Evolutionary conservation across 1,140 invertebrate species (phyloP), one percentile per base, ranked within the genome.

Genomic region (Watersipora subatra): DNA sequence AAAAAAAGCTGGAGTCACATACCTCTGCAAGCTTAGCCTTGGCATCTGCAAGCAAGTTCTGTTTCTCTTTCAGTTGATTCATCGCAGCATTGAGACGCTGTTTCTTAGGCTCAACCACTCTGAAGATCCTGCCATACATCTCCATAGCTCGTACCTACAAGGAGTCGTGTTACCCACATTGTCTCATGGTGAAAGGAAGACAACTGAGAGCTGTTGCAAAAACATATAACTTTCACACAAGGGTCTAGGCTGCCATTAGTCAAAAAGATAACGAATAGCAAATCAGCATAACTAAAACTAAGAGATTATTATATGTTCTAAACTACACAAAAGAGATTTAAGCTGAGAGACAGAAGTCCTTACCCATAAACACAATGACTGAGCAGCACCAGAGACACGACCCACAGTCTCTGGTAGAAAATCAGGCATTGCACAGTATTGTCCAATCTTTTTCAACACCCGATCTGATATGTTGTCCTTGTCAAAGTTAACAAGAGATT

Each of bases 291-390:
- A n/a, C n/a, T n/a, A n/a, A n/a, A n/a, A n/a, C n/a, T n/a, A n/a
- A n/a, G n/a, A n/a, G n/a, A n/a, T n/a, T n/a, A n/a, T n/a, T n/a
- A n/a, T n/a, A n/a, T n/a, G n/a, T n/a, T n/a, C n/a, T n/a, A n/a
- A n/a, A n/a, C n/a, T n/a, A n/a, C n/a, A n/a, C n/a, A n/a, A n/a
- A n/a, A n/a, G n/a, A n/a, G n/a, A n/a, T n/a, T n/a, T n/a, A n/a
- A n/a, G n/a, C n/a, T n/a, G n/a, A n/a, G n/a, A n/a, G n/a, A n/a
- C n/a, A n/a, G n/a, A n/a, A n/a, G n/a, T n/a, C n/a, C n/a, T n/a
- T n/a, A 92, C 90, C 91, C 90, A 92, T 74, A 89, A 86, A 74
- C 89, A 90, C 22, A 93, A 79, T 19, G 89, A 91, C 79, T 89
- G 90, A 15, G 89, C 89, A 1, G 90, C 90, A 1, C 83, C 71